phyloP scores from a whole-genome alignment of 2,113 vertebrate genomes.

The Colius striatus region DNA sequence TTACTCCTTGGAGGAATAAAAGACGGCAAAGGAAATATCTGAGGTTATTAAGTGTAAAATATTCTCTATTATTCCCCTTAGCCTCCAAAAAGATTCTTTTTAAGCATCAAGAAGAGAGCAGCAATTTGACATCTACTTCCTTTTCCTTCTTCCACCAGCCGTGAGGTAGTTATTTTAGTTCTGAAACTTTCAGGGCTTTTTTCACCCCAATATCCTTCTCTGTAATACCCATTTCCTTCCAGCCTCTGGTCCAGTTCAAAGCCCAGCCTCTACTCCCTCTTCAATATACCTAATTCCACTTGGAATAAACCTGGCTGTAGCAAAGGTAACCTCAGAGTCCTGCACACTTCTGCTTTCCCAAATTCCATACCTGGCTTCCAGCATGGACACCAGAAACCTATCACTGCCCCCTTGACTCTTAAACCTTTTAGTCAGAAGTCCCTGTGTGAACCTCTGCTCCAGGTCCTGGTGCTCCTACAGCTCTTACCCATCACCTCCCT shows the following conservation, averaged over 20 bases:
- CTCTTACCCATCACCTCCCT: not conserved
- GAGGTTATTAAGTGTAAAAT: not conserved
- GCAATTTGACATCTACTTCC: not conserved
- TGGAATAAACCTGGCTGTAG: not conserved
- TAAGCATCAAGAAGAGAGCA: not conserved
- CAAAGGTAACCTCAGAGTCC: not conserved
- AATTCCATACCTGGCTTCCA: not conserved
- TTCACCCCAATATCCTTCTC: not conserved
- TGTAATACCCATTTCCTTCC: not conserved
- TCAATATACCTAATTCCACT: not conserved
- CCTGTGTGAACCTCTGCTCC: not conserved
- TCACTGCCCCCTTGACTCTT: not conserved
- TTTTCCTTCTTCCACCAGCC: not conserved
- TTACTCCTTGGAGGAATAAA: not conserved
- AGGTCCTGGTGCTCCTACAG: not conserved
- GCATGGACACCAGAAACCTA: not conserved
- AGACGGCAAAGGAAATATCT: not conserved
- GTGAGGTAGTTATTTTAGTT: not conserved
- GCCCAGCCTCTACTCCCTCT: not conserved
- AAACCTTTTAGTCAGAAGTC: not conserved
- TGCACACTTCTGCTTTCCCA: not conserved
- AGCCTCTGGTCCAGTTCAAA: not conserved
- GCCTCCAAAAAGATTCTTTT: not conserved
- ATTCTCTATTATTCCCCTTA: not conserved
- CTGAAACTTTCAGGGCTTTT: not conserved